Evolutionary conservation across 2,113 vertebrate genomes (phyloP).

Genomic region (Oxyura jamaicensis): DNA sequence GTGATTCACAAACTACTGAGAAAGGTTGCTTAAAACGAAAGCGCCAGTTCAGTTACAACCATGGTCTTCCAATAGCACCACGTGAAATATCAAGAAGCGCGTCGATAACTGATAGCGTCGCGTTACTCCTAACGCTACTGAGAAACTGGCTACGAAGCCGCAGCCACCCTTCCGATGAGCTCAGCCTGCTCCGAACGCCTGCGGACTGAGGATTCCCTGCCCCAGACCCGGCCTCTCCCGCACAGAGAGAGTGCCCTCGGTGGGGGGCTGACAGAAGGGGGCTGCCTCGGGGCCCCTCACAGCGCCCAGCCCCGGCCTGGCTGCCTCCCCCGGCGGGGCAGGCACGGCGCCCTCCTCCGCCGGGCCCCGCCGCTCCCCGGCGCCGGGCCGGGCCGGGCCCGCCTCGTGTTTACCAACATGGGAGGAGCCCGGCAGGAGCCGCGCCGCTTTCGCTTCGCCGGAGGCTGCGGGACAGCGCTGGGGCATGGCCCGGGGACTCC

Average conservation of each 20-base stretch:
- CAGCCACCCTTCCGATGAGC: fast-evolving
- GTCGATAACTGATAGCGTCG: fast-evolving
- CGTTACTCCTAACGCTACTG: fast-evolving
- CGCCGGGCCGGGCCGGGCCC: background rate
- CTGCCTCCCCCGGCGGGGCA: background rate
- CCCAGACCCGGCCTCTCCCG: fast-evolving
- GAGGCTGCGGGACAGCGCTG: background rate
- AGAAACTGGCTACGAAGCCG: background rate
- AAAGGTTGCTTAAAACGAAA: constrained; percentile 43
- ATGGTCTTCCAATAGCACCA: background rate
- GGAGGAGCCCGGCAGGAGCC: constrained; percentile 7
- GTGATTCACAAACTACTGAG: constrained; percentile 37
- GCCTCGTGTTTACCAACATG: background rate
- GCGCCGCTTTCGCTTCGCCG: background rate
- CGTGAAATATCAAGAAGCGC: background rate
- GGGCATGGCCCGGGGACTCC: background rate
- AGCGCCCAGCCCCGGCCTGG: too few relatives aligned
- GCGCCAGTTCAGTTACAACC: background rate
- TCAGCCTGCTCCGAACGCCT: fast-evolving
- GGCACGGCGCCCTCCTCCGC: fast-evolving
- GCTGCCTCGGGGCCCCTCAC: background rate
- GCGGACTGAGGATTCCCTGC: too few relatives aligned
- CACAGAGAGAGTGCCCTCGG: fast-evolving
- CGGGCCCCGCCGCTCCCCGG: background rate
- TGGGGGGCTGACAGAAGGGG: fast-evolving